Base-by-base conservation (phyloP, 2,113 vertebrate species). In the Nettapus auritus region DNA sequence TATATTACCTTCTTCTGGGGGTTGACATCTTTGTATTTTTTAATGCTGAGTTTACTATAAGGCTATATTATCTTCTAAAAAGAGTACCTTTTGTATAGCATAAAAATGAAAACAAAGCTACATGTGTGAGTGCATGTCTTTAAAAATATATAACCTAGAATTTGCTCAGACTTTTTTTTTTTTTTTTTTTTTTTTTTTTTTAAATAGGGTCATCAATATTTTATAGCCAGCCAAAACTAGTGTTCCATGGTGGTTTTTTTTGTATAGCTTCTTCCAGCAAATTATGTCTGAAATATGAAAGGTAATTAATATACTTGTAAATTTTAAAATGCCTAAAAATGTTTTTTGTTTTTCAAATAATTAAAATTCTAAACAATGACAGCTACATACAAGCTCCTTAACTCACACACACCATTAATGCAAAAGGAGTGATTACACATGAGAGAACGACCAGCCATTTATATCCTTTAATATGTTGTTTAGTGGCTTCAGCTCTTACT, bases 161-260 rank as follows among this genome's bases (percentile, higher is more conserved):
- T 56, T 42, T 33, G 20, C 66, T 62, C 31, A n/a, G 50, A 42
- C 10, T 13, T 50, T 50, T 48, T 22, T 48, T 22, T 50, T 68
- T 67, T 84, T 80, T 40, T 38, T 38, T 38, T 50, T 16, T 34
- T 46, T 21, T 0, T 48, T 68, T 63, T 84, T 80, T 44, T 9
- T 60, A 76, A 52, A 8, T 28, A 68, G 16, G 16, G 11, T 44
- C 4, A 62, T 44, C 84, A 81, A 88, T 86, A 89, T 23, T 84
- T 76, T 81, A 82, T 87, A 55, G 91, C 57, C 57, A 93, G 81
- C 82, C 86, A 89, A 87, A 96, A 57, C 2, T 52, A 59, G 7
- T 18, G 9, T 62, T 85, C 62, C 31, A 55, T 22, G 50, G 67
- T n/a, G 89, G 76, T 44, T 93, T 96, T 92, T 91, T 94, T 91